These are phyloP conservation scores for Rhipidura dahli DNA, from an alignment of 2,113 vertebrate genomes.

Conservation along the genomic window DNA sequence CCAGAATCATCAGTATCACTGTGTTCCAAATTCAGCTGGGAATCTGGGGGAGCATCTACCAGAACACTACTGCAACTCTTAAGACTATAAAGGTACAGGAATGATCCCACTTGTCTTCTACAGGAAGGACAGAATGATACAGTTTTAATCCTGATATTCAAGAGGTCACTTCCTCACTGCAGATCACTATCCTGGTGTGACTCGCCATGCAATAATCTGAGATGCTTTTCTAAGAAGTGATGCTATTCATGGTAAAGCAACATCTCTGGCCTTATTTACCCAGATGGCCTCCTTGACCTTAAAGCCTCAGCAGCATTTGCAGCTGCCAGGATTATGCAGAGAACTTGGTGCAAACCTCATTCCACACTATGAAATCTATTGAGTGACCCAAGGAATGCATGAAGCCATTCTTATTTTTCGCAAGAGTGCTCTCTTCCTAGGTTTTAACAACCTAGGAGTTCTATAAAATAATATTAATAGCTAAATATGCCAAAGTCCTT, in stretches of 20 bases:
- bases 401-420: not conserved
- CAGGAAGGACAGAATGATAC: constrained; percentile 11
- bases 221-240: not conserved
- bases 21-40: constrained; percentile 14
- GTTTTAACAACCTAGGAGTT: not conserved
- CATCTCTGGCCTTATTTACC: not conserved
- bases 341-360: not conserved
- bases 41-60: constrained; percentile 7
- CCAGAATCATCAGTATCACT: not conserved
- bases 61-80: constrained; percentile 7
- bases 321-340: not conserved
- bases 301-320: not conserved
- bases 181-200: not conserved
- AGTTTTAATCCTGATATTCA: not conserved
- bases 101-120: constrained; percentile 21
- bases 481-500: not conserved
- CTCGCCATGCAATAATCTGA: not conserved
- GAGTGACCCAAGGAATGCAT: not conserved
- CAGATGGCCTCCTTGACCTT: not conserved
- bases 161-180: not conserved
- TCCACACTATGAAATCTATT: not conserved
- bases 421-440: not conserved
- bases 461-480: not conserved
- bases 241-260: not conserved
- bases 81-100: constrained; percentile 25